Conservation (phyloP, 2,113 vertebrate genomes). For the Willisornis vidua region DNA sequence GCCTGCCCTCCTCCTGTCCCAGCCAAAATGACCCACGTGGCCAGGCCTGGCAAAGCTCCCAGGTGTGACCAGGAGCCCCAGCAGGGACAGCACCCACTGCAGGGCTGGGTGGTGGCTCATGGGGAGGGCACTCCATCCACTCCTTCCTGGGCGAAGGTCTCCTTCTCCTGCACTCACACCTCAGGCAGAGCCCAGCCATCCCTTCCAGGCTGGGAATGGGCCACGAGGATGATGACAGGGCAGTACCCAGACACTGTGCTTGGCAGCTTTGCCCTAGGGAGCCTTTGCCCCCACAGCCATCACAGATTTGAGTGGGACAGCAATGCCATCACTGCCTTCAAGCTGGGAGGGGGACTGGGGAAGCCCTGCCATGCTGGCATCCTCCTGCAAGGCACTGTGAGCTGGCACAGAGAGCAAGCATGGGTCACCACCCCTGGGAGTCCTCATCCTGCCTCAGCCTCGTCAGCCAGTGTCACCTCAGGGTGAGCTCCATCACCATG, state of each 20-base stretch:
- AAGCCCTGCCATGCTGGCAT: neutral
- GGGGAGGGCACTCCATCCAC: accelerated
- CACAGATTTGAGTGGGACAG: neutral
- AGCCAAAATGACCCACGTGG: accelerated
- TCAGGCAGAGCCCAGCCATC: neutral
- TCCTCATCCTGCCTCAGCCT: neutral
- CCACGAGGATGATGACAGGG: accelerated
- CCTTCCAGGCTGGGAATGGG: neutral
- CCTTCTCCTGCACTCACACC: accelerated
- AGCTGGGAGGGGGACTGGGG: neutral
- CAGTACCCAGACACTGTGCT: neutral
- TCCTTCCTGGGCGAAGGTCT: neutral
- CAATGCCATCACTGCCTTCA: neutral
- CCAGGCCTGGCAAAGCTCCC: neutral
- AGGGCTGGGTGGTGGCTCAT: neutral
- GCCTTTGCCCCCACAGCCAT: neutral
- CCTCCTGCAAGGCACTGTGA: neutral
- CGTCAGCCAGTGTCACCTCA: neutral
- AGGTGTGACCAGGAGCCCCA: accelerated
- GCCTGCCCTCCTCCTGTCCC: accelerated
- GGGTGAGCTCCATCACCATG: neutral
- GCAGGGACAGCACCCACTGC: accelerated
- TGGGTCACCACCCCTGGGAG: neutral
- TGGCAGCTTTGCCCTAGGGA: neutral
- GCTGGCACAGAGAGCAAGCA: neutral